Base-by-base conservation (phyloP, 2,888 invertebrate genomes). In the Trichogramma dendrolimi region DNA sequence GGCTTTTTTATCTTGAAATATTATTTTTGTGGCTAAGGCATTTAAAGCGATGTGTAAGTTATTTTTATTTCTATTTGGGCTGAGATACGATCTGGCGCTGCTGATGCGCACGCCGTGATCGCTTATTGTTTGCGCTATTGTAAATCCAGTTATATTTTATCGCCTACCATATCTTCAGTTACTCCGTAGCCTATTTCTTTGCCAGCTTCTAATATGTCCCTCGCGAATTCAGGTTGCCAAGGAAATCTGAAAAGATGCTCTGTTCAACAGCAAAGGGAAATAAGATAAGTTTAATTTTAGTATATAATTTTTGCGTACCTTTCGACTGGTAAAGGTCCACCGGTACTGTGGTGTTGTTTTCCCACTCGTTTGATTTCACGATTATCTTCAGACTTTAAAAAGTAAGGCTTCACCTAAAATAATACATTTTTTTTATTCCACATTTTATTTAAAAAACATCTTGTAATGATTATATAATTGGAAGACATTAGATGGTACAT, bases 301-400 rank as follows among this genome's bases (percentile, higher is more conserved):
- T 46, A 11, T 2, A 10, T n/a, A 46, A 11, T 44, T 46, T 38
- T 39, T 6, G 42, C 6, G n/a, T 4, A 75, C 75, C 75, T 75
- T 70, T 78, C 79, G 0, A 78, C 84, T 0, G 85, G 85, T 71
- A 87, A 72, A 0, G 84, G 84, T 2, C 88, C 88, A 0, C 86
- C 87, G 0, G 74, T 80, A 0, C 80, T 84, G 69, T 89, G 88
- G 67, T 84, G 83, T 67, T 83, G 79, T 0, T 77, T 73, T 10
- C 86, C 85, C 0, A 87, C 85, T 1, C 79, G 80, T 0, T 84
- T 83, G 38, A 87, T 84, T 71, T 89, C 86, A 64, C 76, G 81
- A 69, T 88, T 89, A 74, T 88, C 82, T 72, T 89, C 88, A 10
- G 86, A 85, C 73, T 80, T 84, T 58, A 83, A 78, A 79, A 89